Evolutionary conservation across 2,888 invertebrate species (phyloP), one percentile per base, ranked within the genome.

Genomic region (Agapostemon virescens): DNA sequence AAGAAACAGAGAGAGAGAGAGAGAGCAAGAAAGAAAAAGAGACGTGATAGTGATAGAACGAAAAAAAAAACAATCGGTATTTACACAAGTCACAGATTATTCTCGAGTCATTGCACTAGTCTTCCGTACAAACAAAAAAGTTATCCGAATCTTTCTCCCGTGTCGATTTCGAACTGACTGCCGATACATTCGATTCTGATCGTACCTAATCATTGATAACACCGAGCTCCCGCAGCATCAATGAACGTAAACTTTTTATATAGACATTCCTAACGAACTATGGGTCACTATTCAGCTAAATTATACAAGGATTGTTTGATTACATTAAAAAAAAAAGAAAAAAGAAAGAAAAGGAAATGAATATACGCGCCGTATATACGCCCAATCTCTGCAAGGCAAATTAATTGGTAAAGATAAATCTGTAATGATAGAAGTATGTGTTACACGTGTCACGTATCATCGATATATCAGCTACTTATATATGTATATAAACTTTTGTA

Each of bases 51-150:
- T 15, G 3, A 38, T 33, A 33, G 33, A 66, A 49, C 4, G n/a
- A 49, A n/a, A 23, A 58, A 71, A 79, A 64, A 71, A 85, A 72
- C 79, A 55, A 49, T 61, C 74, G 76, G 74, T 86, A 88, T 86
- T 72, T 88, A 84, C 86, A 87, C 61, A 84, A 81, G 74, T 85
- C 73, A 77, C n/a, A n/a, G n/a, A 82, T 83, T 79, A 81, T 76
- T 83, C 69, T 70, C 72, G 79, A 82, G 77, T 86, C 81, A 91
- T 91, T 91, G 90, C 90, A 91, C 90, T 87, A 86, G 85, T 49
- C 55, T 52, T 82, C 38, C 23, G 36, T 55, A 68, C 69, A 77
- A n/a, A n/a, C n/a, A n/a, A n/a, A n/a, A 45, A 58, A 71, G 55
- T 73, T 38, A 75, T 77, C 69, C 70, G 33, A 52, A 55, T 40